Evolutionary conservation across 2,113 vertebrate genomes (phyloP).

Genomic region (Gavialis gangeticus): DNA sequence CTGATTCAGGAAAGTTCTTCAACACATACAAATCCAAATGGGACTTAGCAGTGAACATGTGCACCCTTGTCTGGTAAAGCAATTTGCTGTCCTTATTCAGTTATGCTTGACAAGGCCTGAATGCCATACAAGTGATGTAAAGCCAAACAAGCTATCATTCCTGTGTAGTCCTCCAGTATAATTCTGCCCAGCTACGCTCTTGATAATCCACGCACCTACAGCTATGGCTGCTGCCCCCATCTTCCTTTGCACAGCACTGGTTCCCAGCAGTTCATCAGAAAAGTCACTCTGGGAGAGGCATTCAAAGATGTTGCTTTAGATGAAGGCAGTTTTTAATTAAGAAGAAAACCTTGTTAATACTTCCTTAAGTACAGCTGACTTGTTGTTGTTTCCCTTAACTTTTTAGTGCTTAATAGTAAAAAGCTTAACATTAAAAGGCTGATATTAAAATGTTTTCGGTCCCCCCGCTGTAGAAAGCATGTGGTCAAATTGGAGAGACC

Average conservation of each 20-base stretch:
- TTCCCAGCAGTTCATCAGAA: not conserved
- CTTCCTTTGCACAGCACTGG: rapidly evolving
- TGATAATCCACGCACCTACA: not conserved
- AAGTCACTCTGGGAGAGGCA: not conserved
- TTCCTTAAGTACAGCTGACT: not conserved
- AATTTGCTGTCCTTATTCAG: not conserved
- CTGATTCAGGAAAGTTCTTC: not conserved
- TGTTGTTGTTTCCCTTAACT: conserved; percentile 52
- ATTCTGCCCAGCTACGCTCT: not conserved
- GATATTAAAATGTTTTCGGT: too few relatives aligned
- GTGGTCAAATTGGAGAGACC: too few relatives aligned
- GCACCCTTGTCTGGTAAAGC: rapidly evolving
- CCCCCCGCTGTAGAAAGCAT: too few relatives aligned
- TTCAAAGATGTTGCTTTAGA: not conserved
- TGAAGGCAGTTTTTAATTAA: not conserved
- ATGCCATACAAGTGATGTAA: not conserved
- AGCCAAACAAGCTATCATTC: rapidly evolving
- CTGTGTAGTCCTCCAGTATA: not conserved
- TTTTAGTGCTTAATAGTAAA: conserved; percentile 53
- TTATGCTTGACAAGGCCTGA: not conserved
- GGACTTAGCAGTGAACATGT: rapidly evolving
- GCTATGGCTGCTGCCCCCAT: not conserved
- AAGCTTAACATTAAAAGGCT: conserved; percentile 2
- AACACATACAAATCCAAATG: rapidly evolving
- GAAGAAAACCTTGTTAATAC: conserved; percentile 27